A percentile compares a stretch with the other conserved stretches of the same genome.
Conservation (phyloP, 2,888 invertebrate genomes). For the Drosophila macrospina region DNA sequence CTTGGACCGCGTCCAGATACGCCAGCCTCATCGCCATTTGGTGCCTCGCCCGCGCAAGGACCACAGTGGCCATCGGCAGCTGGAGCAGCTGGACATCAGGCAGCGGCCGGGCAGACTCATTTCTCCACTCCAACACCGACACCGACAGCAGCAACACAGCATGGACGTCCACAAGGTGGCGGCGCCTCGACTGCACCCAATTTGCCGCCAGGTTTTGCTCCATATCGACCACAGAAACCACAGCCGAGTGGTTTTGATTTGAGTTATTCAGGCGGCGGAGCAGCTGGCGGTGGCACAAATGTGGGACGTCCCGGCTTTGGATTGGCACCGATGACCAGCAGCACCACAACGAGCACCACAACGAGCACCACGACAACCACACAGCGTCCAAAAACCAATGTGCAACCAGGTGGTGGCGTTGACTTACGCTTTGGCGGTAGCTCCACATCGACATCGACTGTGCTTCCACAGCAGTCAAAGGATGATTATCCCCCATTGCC, state of each 20-base stretch:
- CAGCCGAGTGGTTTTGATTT: slow-evolving; percentile 83
- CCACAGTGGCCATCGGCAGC: slow-evolving; percentile 71
- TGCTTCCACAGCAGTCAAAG: slow-evolving; percentile 56
- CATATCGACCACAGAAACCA: slow-evolving; percentile 76
- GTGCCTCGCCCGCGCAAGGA: slow-evolving; percentile 35
- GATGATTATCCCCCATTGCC: slow-evolving; percentile 82
- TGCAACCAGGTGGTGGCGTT: slow-evolving; percentile 39
- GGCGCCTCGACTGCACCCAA: slow-evolving; percentile 56
- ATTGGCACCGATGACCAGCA: slow-evolving; percentile 64
- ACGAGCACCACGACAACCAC: slow-evolving; percentile 61
- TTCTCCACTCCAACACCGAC: background rate
- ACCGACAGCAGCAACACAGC: slow-evolving; percentile 11
- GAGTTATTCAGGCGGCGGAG: slow-evolving; percentile 76
- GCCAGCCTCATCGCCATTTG: slow-evolving; percentile 78
- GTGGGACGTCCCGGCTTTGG: slow-evolving; percentile 69
- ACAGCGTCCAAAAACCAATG: slow-evolving; percentile 37
- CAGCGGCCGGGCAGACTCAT: slow-evolving; percentile 4
- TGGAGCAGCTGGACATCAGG: slow-evolving; percentile 8
- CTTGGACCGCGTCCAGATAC: slow-evolving; percentile 83
- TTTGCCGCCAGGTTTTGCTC: slow-evolving; percentile 73
- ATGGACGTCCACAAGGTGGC: slow-evolving; percentile 37
- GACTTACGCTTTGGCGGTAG: slow-evolving; percentile 66
- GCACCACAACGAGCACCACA: slow-evolving; percentile 45
- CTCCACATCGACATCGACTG: slow-evolving; percentile 55
- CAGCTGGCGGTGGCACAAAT: slow-evolving; percentile 26